Conservation (phyloP, 2,888 invertebrate species). For the Sinelater perroti region DNA sequence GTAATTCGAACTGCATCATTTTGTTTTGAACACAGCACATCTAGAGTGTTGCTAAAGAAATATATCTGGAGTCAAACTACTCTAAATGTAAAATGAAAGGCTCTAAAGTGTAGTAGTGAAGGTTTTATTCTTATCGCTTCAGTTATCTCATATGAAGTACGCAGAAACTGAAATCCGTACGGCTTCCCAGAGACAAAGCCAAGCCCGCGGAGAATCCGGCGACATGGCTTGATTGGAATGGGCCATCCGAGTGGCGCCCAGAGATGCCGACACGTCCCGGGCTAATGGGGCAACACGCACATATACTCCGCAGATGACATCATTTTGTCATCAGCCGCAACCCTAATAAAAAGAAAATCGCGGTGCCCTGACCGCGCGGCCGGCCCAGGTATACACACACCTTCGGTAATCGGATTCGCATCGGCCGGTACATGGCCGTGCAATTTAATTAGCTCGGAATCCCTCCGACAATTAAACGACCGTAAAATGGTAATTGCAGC, state of each 20-base stretch:
- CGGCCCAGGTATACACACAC: constrained; percentile 22
- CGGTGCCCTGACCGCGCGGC: constrained; percentile 33
- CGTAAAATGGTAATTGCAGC: constrained; percentile 6
- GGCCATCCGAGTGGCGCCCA: constrained; percentile 44
- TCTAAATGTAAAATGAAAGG: too few species aligned
- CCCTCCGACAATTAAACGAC: constrained; percentile 8
- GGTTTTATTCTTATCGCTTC: too few species aligned
- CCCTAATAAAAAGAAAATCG: constrained; percentile 59
- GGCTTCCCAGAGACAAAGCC: neutral
- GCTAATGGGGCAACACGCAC: constrained; percentile 59
- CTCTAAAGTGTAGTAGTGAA: too few species aligned
- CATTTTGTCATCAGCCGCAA: constrained; percentile 58
- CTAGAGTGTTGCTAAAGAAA: too few species aligned
- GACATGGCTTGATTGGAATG: constrained; percentile 34
- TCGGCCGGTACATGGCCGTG: neutral
- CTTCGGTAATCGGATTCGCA: constrained; percentile 12
- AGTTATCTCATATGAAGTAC: too few species aligned
- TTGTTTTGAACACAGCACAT: too few species aligned
- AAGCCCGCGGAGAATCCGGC: constrained; percentile 18
- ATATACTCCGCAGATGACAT: constrained; percentile 59
- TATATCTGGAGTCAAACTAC: too few species aligned
- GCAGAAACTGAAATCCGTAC: neutral
- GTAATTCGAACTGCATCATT: too few species aligned
- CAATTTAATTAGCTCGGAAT: constrained; percentile 13
- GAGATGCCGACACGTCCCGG: constrained; percentile 51